Percentiles rank a stretch among this genome's conserved stretches.
Conservation (phyloP, 2,797 vertebrate genomes). For the Sebastes hopkinsi region DNA sequence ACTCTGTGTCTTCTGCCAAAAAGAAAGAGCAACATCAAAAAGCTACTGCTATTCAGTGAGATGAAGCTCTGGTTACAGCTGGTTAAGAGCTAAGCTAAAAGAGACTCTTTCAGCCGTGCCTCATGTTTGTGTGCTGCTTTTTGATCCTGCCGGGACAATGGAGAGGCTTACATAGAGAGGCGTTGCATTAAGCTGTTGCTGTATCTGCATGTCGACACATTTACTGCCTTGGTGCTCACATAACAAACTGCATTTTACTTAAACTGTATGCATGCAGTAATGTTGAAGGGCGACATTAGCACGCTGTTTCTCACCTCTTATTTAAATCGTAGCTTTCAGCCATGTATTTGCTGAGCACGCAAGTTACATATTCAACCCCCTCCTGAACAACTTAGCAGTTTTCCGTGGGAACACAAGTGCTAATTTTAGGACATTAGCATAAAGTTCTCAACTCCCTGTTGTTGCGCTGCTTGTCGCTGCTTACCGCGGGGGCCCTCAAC, state of each 20-base stretch:
- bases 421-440: background rate
- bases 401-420: background rate
- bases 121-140: constrained; percentile 52
- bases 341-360: background rate
- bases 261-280: background rate
- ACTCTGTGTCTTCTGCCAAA: constrained; percentile 50
- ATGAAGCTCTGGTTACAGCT: constrained; percentile 63
- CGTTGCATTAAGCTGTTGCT: constrained; percentile 37
- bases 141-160: constrained; percentile 66
- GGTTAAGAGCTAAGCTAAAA: constrained; percentile 64
- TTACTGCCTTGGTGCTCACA: constrained; percentile 21
- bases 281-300: background rate
- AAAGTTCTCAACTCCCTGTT: background rate
- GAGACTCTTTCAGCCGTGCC: constrained; percentile 64
- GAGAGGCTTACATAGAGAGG: constrained; percentile 21
- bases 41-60: constrained; percentile 53
- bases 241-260: background rate
- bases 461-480: background rate
- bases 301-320: background rate
- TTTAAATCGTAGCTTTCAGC: background rate
- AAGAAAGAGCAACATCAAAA: constrained; percentile 71
- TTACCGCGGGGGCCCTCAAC: too few species aligned
- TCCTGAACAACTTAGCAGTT: background rate
- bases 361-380: background rate
- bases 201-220: constrained; percentile 24